A percentile compares a stretch with the other conserved stretches of the same genome.
phyloP scores from a whole-genome alignment of 2,797 vertebrate genomes.

The Helarctos malayanus region DNA sequence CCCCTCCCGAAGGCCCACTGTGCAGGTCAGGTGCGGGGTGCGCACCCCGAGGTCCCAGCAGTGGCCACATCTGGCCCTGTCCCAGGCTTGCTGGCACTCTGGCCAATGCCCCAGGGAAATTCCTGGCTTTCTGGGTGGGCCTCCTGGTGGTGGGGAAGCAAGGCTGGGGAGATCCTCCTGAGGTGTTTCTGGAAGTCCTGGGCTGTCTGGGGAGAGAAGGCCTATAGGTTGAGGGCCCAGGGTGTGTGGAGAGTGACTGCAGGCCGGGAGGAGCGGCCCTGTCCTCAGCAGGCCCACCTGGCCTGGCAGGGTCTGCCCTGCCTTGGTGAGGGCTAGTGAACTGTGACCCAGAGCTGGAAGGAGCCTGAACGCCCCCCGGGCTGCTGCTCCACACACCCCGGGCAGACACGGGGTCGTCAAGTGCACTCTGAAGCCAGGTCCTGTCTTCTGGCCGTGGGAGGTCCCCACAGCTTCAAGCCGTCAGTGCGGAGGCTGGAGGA shows the following conservation, averaged over 20 bases:
- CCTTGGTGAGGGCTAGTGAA: fast-evolving
- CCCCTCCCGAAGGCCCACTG: neutral
- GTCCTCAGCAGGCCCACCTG: fast-evolving
- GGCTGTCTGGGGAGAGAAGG: neutral
- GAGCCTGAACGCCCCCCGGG: neutral
- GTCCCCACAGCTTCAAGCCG: neutral
- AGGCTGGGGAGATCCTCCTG: neutral
- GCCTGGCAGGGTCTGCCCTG: too few species aligned
- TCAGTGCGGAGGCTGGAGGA: fast-evolving
- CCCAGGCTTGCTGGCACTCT: fast-evolving
- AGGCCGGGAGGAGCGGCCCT: fast-evolving
- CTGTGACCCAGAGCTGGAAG: fast-evolving
- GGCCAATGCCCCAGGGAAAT: neutral
- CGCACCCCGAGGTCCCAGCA: fast-evolving
- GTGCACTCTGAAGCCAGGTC: neutral
- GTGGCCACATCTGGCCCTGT: fast-evolving
- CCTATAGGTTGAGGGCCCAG: fast-evolving
- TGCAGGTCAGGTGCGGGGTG: too few species aligned
- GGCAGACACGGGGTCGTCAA: neutral
- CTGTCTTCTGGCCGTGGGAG: neutral
- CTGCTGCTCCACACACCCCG: neutral
- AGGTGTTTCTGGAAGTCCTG: too few species aligned
- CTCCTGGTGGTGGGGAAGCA: neutral
- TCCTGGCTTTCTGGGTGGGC: neutral
- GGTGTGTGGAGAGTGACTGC: neutral